Conservation (phyloP, 2,888 invertebrate species). For the Panopea generosa region DNA sequence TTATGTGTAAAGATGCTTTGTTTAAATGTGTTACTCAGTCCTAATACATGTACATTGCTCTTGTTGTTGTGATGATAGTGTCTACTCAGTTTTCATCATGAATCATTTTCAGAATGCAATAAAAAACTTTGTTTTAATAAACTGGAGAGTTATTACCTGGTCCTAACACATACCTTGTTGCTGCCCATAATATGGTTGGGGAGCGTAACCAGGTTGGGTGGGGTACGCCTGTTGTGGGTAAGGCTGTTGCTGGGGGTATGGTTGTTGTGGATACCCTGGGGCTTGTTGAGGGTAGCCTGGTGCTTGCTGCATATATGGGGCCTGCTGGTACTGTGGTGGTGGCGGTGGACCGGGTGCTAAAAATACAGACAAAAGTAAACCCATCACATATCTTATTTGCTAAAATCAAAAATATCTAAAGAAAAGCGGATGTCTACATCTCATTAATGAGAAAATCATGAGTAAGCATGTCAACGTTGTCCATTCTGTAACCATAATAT, state of each 20-base stretch:
- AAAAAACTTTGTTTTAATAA: too few relatives aligned
- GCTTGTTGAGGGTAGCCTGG: conserved; percentile 58
- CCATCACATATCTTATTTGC: conserved; percentile 2
- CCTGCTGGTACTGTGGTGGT: conserved; percentile 27
- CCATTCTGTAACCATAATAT: too few relatives aligned
- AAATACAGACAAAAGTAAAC: neutral
- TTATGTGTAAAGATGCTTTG: too few relatives aligned
- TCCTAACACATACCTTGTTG: conserved; percentile 15
- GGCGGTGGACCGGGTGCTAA: conserved; percentile 17
- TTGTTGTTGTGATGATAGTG: too few relatives aligned
- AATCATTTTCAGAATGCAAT: too few relatives aligned
- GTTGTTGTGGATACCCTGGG: conserved; percentile 54
- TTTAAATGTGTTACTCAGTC: too few relatives aligned
- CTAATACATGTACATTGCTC: too few relatives aligned
- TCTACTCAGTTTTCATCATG: too few relatives aligned
- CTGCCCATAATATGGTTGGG: conserved; percentile 38
- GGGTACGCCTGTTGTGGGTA: conserved; percentile 67
- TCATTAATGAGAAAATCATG: too few relatives aligned
- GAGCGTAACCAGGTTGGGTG: conserved; percentile 56
- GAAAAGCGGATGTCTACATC: too few relatives aligned
- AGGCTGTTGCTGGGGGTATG: conserved; percentile 63
- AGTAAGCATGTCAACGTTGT: too few relatives aligned
- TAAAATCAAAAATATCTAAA: neutral
- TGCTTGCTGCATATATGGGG: conserved; percentile 27
- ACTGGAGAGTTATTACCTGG: too few relatives aligned